These are phyloP conservation scores for Syrphus vitripennis DNA, from an alignment of 2,888 invertebrate species.

Conservation along the genomic window DNA sequence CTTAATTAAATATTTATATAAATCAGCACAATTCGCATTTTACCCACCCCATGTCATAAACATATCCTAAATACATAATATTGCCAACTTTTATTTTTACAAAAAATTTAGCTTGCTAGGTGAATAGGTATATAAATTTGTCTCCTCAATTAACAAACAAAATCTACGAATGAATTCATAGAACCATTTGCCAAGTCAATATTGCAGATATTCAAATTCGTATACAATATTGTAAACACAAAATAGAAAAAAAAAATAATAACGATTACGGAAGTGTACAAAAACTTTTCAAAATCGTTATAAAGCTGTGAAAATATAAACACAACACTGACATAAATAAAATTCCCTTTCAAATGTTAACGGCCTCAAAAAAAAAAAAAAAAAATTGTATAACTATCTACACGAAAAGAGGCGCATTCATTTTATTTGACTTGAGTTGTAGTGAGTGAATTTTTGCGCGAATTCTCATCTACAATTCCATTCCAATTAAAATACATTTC, in stretches of 20 bases:
- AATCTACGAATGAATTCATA: not conserved
- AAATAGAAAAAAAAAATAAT: not conserved
- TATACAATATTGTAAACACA: not conserved
- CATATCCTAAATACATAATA: not conserved
- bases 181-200: not conserved
- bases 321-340: constrained; percentile 39
- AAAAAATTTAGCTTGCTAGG: too few relatives aligned
- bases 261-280: constrained; percentile 34
- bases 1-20: not conserved
- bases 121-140: too few relatives aligned
- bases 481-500: constrained; percentile 69
- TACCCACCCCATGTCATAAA: not conserved
- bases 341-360: constrained; percentile 55
- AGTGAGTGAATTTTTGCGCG: constrained; percentile 28
- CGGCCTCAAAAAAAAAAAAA: constrained; percentile 2
- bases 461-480: constrained; percentile 62
- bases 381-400: not conserved
- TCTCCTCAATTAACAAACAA: not conserved
- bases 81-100: not conserved
- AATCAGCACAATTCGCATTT: not conserved
- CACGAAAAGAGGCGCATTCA: not conserved
- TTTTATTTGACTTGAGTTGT: constrained; percentile 7
- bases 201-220: not conserved
- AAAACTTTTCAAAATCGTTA: constrained; percentile 9
- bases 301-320: constrained; percentile 40